Evolutionary conservation across 2,797 vertebrate species (phyloP).

Genomic region (Forpus xanthops): DNA sequence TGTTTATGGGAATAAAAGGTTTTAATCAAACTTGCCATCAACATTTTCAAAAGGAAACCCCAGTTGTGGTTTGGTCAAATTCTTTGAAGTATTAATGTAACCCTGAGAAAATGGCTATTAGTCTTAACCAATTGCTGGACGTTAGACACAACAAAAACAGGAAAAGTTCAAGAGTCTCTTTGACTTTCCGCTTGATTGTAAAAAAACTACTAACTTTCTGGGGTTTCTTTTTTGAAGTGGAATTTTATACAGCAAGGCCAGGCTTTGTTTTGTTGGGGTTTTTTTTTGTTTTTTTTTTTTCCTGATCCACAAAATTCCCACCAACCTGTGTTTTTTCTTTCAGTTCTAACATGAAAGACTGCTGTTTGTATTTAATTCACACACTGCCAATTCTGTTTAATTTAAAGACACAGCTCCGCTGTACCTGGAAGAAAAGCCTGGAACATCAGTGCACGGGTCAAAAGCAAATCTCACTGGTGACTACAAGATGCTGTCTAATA

Average conservation of each 20-base stretch:
- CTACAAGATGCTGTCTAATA: not conserved
- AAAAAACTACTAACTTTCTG: slow-evolving; percentile 54
- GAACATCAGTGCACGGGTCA: not conserved
- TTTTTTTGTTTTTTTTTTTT: not conserved
- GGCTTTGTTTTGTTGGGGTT: not conserved
- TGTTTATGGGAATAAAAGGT: slow-evolving; percentile 21
- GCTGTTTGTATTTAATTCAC: not conserved
- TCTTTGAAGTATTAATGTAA: slow-evolving; percentile 64
- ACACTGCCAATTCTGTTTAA: not conserved
- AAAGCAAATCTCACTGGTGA: not conserved
- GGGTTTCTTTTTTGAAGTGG: slow-evolving; percentile 58
- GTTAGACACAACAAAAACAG: slow-evolving; percentile 69
- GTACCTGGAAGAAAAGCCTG: not conserved
- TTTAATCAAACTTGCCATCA: slow-evolving; percentile 53
- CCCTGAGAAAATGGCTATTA: slow-evolving; percentile 57
- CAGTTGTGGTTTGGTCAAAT: slow-evolving; percentile 23
- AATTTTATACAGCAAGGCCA: slow-evolving; percentile 27
- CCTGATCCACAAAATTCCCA: slow-evolving; percentile 25
- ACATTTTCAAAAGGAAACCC: slow-evolving; percentile 45
- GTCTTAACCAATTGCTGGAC: slow-evolving; percentile 48
- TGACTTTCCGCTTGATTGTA: slow-evolving; percentile 62
- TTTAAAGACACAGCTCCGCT: not conserved
- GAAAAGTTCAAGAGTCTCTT: slow-evolving; percentile 67
- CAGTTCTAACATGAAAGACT: not conserved
- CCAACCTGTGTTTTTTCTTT: not conserved